Base-by-base conservation (phyloP, 2,113 vertebrate genomes). In the Planiliza haematocheilus region DNA sequence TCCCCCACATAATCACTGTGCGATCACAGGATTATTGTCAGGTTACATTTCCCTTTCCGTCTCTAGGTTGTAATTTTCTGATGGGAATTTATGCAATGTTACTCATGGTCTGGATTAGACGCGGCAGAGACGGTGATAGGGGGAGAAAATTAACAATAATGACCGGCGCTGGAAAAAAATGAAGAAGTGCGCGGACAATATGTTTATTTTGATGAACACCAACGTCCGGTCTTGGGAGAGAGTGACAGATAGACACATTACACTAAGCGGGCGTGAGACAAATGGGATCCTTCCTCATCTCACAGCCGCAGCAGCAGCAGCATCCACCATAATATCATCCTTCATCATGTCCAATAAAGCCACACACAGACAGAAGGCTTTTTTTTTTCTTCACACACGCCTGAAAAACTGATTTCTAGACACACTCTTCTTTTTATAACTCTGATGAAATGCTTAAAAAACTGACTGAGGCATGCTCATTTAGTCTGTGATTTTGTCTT, bases 341-440 rank as follows among this genome's bases (percentile, higher is more conserved):
- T 89, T 91, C 90, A 91, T 92, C 89, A 88, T 89, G 86, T 90
- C 83, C 80, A 88, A 88, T 89, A 90, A 87, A 85, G 85, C 81
- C 85, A 86, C 88, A 90, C 82, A 88, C 86, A 91, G 80, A 83
- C 81, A 82, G 80, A 83, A 86, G 72, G 79, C 75, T 46, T 83
- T 72, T 88, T 86, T 68, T 82, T 12, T 50, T 41, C 71, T 70
- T 60, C 80, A 77, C 80, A 83, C 70, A 63, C 70, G 78, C 65
- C 78, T 18, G 30, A 75, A 71, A 88, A 85, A 76, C 69, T 43
- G 71, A 76, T 86, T 80, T 82, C 75, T 60, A 84, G 82, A 85
- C 78, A 55, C 69, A 76, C 70, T 77, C 81, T 75, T 85, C 79
- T 88, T 78, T 81, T 73, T 74, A 60, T 84, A 88, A 83, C 74